Conservation (phyloP, 2,797 vertebrate genomes). For the Onychomys leucogaster region DNA sequence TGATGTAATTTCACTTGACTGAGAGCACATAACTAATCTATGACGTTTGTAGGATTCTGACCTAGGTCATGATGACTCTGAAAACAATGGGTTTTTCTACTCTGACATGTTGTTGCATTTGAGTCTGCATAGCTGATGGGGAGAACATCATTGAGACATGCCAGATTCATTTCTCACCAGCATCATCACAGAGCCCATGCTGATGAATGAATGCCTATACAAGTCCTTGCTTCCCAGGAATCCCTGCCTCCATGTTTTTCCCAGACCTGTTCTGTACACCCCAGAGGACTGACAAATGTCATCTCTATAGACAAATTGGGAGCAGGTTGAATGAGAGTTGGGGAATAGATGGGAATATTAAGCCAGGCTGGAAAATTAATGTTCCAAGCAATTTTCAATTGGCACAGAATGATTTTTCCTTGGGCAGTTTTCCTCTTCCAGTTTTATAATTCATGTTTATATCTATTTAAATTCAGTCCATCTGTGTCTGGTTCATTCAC, state of each 20-base stretch:
- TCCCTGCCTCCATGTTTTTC: neutral
- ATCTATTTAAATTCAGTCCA: conserved; percentile 73
- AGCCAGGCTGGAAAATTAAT: conserved; percentile 66
- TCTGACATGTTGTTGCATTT: neutral
- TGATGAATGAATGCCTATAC: conserved; percentile 46
- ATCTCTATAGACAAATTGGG: conserved; percentile 40
- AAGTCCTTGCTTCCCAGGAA: conserved; percentile 56
- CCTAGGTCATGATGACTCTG: neutral
- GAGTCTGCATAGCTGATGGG: neutral
- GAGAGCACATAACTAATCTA: neutral
- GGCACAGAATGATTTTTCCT: conserved; percentile 71
- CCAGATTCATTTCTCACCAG: conserved; percentile 40
- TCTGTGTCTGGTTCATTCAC: conserved; percentile 80
- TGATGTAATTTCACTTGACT: neutral
- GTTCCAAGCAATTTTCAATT: conserved; percentile 68
- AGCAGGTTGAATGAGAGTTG: conserved; percentile 41
- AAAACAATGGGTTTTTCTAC: conserved; percentile 52
- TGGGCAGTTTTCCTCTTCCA: conserved; percentile 63
- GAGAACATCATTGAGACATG: neutral
- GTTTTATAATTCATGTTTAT: conserved; percentile 78
- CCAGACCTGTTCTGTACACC: neutral
- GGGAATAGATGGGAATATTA: conserved; percentile 8
- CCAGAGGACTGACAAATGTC: neutral
- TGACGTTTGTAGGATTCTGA: neutral
- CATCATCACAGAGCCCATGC: neutral